Evolutionary conservation across 2,888 invertebrate genomes (phyloP), one percentile per base, ranked within the genome.

Genomic region (Tinea trinotella): DNA sequence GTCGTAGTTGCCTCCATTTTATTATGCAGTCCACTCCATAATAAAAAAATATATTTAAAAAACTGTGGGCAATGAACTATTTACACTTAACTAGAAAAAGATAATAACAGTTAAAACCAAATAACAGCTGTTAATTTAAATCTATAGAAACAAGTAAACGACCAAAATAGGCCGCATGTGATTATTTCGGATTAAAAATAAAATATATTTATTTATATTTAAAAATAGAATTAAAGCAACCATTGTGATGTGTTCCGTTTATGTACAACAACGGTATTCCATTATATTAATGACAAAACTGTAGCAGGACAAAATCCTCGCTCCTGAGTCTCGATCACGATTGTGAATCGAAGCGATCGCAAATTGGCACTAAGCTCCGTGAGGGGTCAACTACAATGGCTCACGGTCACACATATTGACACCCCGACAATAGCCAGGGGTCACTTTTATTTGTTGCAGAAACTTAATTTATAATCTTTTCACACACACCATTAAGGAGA

Each of bases 391-490:
- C 67, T 68, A 84, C 85, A 87, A 86, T 63, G 64, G 68, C 57
- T n/a, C 63, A 49, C 76, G 85, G 85, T 86, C 86, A 84, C 83
- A 84, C 83, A 79, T 84, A 85, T 85, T 81, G 87, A 83, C 87
- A 83, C 84, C 76, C 73, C 58, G 66, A 86, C 84, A 84, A 85
- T 81, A 63, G 68, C 74, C 76, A 72, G 79, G 86, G 87, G 87
- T 87, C 87, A 87, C 70, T 81, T 86, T 84, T 85, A 85, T 86
- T 86, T 84, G 86, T 83, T 79, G 74, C 80, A 79, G 79, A 83
- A 84, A 85, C 84, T 85, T 85, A 85, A 86, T 84, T 85, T 85
- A 86, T 86, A 87, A 87, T 87, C 87, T 87, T 82, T 84, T 85
- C 83, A 84, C 83, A 84, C 82, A 83, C 75, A 73, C 84, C 82